Evolutionary conservation across 2,113 vertebrate genomes (phyloP).

Genomic region (human): DNA sequence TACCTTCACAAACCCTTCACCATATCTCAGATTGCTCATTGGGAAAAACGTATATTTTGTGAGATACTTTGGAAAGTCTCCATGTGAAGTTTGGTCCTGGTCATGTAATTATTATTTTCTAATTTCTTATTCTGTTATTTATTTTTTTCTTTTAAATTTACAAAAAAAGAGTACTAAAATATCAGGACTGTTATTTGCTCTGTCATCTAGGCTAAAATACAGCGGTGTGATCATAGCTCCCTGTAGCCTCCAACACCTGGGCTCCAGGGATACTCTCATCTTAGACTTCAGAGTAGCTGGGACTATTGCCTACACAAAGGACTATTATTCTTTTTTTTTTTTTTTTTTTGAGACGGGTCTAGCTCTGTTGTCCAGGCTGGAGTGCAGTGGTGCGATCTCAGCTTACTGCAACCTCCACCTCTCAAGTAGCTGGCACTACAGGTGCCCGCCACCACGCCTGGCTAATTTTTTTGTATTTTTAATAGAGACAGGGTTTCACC

Average conservation of each 20-base stretch:
- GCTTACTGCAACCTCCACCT: no score
- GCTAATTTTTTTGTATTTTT: no score
- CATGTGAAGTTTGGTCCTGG: not conserved
- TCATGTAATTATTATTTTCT: not conserved
- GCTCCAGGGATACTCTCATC: no score
- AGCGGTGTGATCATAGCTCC: not conserved
- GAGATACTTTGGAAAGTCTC: not conserved
- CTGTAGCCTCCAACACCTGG: not conserved
- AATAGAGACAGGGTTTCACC: no score
- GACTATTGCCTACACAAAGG: no score
- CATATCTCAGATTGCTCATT: not conserved
- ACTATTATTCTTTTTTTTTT: no score
- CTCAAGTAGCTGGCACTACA: no score
- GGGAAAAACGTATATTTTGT: not conserved
- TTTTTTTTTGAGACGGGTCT: no score
- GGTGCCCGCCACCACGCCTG: no score
- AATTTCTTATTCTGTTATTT: not conserved
- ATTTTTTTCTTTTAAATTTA: not conserved
- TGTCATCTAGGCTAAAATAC: not conserved
- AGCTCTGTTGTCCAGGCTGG: no score
- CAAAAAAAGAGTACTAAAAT: conserved; percentile 18
- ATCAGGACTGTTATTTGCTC: not conserved
- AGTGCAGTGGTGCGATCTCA: no score
- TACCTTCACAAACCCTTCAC: not conserved
- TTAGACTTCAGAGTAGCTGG: no score